A percentile compares a stretch with the other conserved stretches of the same genome.
Evolutionary conservation across 2,113 vertebrate species (phyloP).

Genomic region (Paraplagusia blochii): DNA sequence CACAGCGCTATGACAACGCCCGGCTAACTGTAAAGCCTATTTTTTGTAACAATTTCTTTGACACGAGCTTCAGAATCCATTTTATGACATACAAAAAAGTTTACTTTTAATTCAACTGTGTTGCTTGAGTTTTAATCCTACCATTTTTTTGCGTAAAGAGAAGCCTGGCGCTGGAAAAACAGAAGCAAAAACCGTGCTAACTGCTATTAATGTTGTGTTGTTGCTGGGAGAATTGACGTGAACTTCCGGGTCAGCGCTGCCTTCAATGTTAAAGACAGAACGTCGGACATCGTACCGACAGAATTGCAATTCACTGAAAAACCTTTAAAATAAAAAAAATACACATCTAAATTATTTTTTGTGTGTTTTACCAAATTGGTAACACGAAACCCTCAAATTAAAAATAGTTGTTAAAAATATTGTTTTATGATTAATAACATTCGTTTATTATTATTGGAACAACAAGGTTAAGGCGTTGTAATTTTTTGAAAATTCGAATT

Average conservation of each 20-base stretch:
- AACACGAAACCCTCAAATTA: too few species aligned
- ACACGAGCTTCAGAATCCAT: accelerated
- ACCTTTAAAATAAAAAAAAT: too few species aligned
- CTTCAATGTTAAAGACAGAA: neutral
- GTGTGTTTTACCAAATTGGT: too few species aligned
- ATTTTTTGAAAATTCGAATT: too few species aligned
- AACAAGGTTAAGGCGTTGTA: too few species aligned
- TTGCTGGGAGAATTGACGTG: constrained; percentile 25
- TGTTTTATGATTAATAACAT: too few species aligned
- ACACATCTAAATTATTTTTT: too few species aligned
- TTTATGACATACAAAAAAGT: neutral
- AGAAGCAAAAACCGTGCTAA: neutral
- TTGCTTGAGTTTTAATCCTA: accelerated
- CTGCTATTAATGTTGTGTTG: neutral
- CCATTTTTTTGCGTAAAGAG: constrained; percentile 17
- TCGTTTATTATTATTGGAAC: too few species aligned
- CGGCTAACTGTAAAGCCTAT: constrained; percentile 33
- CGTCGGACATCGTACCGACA: neutral
- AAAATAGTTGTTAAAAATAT: too few species aligned
- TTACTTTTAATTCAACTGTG: accelerated
- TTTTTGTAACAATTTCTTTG: neutral
- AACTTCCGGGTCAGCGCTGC: constrained; percentile 47
- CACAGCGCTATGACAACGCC: constrained; percentile 50
- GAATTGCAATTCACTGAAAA: too few species aligned
- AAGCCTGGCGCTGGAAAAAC: neutral